A percentile compares a stretch with the other conserved stretches of the same genome.
Evolutionary conservation across 1,140 invertebrate genomes (phyloP).

Genomic region (Limonius californicus): DNA sequence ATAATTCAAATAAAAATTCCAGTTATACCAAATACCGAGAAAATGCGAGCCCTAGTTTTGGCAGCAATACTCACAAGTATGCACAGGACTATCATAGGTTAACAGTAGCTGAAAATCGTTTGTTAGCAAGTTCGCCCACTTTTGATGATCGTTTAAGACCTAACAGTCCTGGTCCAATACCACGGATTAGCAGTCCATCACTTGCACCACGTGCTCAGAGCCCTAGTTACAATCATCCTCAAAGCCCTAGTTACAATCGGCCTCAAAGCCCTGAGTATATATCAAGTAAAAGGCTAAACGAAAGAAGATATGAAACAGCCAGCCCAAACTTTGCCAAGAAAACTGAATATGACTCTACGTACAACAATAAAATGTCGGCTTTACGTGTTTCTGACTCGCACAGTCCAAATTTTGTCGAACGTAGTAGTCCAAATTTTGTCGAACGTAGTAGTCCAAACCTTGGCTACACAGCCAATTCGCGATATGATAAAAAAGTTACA

Average conservation of each 20-base stretch:
- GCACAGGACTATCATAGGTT: constrained; percentile 16
- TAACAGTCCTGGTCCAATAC: constrained; percentile 34
- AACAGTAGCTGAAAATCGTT: constrained; percentile 22
- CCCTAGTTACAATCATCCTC: constrained; percentile 24
- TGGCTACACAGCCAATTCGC: constrained; percentile 24
- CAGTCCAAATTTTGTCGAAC: constrained; percentile 37
- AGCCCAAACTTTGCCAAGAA: constrained; percentile 41
- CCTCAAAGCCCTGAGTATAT: constrained; percentile 41
- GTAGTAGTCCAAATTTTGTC: constrained; percentile 34
- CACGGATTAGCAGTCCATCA: constrained; percentile 36
- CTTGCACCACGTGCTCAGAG: constrained; percentile 31
- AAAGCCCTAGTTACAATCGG: constrained; percentile 41
- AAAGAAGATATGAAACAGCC: constrained; percentile 35
- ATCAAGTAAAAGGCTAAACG: constrained; percentile 37
- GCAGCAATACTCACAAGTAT: constrained; percentile 7
- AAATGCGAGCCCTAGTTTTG: constrained; percentile 44
- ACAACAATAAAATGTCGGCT: constrained; percentile 38
- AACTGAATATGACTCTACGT: constrained; percentile 31
- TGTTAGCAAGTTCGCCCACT: constrained; percentile 24
- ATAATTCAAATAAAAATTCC: constrained; percentile 32
- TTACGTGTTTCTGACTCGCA: constrained; percentile 34
- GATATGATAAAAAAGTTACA: constrained; percentile 36
- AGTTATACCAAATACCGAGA: constrained; percentile 29
- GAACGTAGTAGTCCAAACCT: constrained; percentile 35
- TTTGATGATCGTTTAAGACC: constrained; percentile 19